A percentile compares a stretch with the other conserved stretches of the same genome.
phyloP scores from a whole-genome alignment of 2,113 vertebrate genomes.

The Boulengeromyrus knoepffleri region DNA sequence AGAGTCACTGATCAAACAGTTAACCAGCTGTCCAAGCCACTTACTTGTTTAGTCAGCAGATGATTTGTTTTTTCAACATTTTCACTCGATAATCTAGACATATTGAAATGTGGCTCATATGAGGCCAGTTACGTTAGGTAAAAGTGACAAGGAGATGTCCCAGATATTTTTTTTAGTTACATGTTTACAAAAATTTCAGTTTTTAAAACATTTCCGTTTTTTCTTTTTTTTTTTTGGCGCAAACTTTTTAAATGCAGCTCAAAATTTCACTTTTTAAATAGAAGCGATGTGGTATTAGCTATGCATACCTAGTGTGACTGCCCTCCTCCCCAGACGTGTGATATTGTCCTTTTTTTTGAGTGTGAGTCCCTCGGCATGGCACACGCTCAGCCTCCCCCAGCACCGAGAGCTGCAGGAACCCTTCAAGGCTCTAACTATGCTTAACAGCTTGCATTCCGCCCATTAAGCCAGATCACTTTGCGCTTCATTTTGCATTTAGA shows the following conservation, averaged over 20 bases:
- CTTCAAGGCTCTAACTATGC: neutral
- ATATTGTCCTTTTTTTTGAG: neutral
- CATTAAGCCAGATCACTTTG: neutral
- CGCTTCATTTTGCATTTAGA: neutral
- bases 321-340: neutral
- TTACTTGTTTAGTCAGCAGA: constrained; percentile 1
- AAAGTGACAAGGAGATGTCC: neutral
- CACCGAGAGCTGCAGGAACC: neutral
- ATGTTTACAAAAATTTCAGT: neutral
- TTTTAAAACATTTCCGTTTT: neutral
- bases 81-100: neutral
- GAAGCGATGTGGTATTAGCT: neutral
- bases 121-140: neutral
- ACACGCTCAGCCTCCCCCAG: neutral
- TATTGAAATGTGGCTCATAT: neutral
- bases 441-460: neutral
- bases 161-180: neutral
- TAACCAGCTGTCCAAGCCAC: neutral
- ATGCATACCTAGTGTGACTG: neutral
- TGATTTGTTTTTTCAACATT: neutral
- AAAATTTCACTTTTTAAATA: neutral
- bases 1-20: constrained; percentile 10
- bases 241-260: neutral
- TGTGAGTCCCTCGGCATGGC: neutral
- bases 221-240: no score